Base-by-base conservation (phyloP, 1,140 invertebrate species). In the Drosophila suzukii region DNA sequence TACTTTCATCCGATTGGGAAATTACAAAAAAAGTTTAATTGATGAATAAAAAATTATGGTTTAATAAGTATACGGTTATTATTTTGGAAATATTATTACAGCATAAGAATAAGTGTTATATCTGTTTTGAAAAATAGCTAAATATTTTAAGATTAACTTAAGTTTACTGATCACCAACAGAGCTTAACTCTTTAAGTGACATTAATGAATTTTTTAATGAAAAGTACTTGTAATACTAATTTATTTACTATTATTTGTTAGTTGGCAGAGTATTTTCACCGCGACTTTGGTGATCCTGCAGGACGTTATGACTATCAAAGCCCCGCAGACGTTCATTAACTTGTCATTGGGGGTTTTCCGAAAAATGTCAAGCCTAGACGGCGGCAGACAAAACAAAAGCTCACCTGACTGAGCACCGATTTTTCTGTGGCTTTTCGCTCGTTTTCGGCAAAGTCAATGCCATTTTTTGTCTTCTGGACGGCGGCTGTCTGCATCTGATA, bases 401-500 rank as follows among this genome's bases (percentile, higher is more conserved):
- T 44, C 66, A 72, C 68, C 74, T 76, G 54, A 75, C 70, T 75
- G 71, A 72, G 24, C 72, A 75, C 38, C 46, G 36, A 41, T 34
- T 75, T 65, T 46, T 46, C 49, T 41, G 65, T 54, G 4, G 49
- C 12, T n/a, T 43, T 54, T 15, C 27, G 38, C 17, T 67, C 41
- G n/a, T 15, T 49, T 47, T 39, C 49, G 67, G 50, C 43, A 54
- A 77, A 77, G 74, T 77, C 75, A 76, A 56, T 60, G 56, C 30
- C 56, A 60, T 41, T 77, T 77, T 76, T 50, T 50, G 34, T 43
- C 27, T 62, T 46, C 41, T 61, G 17, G 57, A 27, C 54, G 47
- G 46, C 38, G 43, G 47, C 50, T 76, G 83, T 86, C 83, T 86
- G 79, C 75, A 88, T 88, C 84, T 88, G 84, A 88, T 88, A 88